These are phyloP conservation scores for Luperina nickerlii DNA, from an alignment of 2,888 invertebrate genomes.

Conservation along the genomic window DNA sequence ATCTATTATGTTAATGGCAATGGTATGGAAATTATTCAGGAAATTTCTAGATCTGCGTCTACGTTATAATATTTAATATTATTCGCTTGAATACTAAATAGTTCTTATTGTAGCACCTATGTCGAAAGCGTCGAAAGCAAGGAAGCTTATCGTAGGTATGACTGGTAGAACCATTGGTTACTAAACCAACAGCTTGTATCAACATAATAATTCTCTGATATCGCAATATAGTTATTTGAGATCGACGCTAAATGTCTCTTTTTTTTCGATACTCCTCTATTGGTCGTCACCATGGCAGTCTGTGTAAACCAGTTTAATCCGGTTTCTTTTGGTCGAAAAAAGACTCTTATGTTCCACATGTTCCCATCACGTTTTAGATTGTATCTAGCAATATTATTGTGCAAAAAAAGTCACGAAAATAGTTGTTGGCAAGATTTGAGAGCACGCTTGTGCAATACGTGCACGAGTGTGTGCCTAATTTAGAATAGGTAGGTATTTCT, in stretches of 20 bases:
- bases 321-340: background rate
- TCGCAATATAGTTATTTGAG: background rate
- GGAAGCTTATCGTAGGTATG: background rate
- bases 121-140: background rate
- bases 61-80: background rate
- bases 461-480: slow-evolving; percentile 12
- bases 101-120: background rate
- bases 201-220: background rate
- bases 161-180: background rate
- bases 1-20: background rate
- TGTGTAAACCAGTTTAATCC: background rate
- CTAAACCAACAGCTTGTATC: background rate
- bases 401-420: slow-evolving; percentile 42
- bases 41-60: background rate
- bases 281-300: background rate
- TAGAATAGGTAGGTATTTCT: background rate
- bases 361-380: slow-evolving; percentile 26
- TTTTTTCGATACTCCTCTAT: background rate
- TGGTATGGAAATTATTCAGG: background rate
- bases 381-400: background rate
- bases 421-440: slow-evolving; percentile 39
- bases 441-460: slow-evolving; percentile 34
- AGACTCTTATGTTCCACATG: background rate
- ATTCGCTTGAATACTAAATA: background rate
- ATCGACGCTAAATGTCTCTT: too few species aligned